Evolutionary conservation across 35 echinoderm and acorn worm genomes (phyloP), one percentile per base, ranked within the genome.

Genomic region (Apostichopus parvimensis): DNA sequence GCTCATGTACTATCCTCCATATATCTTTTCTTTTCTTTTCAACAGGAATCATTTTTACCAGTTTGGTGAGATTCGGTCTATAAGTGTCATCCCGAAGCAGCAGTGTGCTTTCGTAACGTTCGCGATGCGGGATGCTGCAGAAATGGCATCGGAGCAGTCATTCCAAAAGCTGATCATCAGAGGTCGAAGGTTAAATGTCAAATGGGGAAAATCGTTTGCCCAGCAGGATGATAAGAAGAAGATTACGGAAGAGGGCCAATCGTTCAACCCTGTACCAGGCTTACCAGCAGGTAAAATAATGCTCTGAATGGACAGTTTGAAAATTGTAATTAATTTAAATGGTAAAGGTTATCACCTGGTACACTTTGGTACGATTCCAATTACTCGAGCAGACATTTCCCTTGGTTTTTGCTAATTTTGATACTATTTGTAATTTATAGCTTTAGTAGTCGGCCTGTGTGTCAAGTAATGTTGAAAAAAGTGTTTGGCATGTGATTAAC

Each of bases 141-240:
- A 99, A 78, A 56, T 83, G 57, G 95, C 97, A 15, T 95, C 97
- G 25, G 97, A 99, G 75, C 57, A 89, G 75, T 99, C 97, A 62
- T 99, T 99, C 77, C 95, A 99, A 79, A 99, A 99, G 62, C 91
- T 99, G 54, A 99, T 99, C 75, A 93, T 99, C 93, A 99, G 95
- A 92, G 97, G 95, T 76, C 91, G 95, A 70, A 93, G 97, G 87
- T 93, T 96, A 87, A 99, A 96, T 86, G 87, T 96, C 66, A 99
- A 99, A 55, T 99, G 97, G 97, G 97, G 97, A 9, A 99, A 95
- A 76, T 95, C 97, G 0, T 93, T 96, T 23, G 95, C 95, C 56
- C 95, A 99, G 75, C 94, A 95, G 80, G 94, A 83, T 53, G 73
- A 82, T 17, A 73, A 56, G 6, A 90, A 82, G 22, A 93, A 92